A percentile compares a stretch with the other conserved stretches of the same genome.
Conservation (phyloP, 2,113 vertebrate species). For the Acinonyx jubatus region DNA sequence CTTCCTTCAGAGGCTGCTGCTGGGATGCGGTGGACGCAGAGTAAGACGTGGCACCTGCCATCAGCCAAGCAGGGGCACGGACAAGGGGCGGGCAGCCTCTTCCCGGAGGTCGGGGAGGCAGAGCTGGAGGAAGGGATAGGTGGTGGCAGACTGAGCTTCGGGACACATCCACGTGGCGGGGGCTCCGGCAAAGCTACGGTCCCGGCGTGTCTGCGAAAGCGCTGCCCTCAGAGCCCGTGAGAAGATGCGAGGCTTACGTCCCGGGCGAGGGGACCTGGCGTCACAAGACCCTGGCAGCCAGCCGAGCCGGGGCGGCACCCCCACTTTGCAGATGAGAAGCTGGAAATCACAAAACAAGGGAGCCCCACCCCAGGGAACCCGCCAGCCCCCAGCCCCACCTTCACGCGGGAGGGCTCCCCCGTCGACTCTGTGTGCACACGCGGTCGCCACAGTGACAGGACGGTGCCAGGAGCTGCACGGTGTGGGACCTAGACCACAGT, state of each 20-base stretch:
- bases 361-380: neutral
- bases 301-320: neutral
- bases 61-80: neutral
- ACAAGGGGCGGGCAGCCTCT: neutral
- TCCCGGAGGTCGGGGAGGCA: too few relatives aligned
- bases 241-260: fast-evolving
- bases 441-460: fast-evolving
- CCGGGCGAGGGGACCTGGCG: neutral
- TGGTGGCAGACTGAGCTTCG: fast-evolving
- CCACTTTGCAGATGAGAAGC: neutral
- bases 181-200: neutral
- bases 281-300: neutral
- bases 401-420: fast-evolving
- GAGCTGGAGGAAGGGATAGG: neutral
- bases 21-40: fast-evolving
- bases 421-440: fast-evolving
- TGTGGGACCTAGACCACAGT: neutral
- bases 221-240: neutral
- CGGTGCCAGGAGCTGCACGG: too few relatives aligned
- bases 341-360: neutral
- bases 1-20: neutral
- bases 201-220: neutral
- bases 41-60: fast-evolving
- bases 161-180: fast-evolving
- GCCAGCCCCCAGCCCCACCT: neutral